Conservation (phyloP, 2,797 vertebrate species). For the Synanceia verrucosa region DNA sequence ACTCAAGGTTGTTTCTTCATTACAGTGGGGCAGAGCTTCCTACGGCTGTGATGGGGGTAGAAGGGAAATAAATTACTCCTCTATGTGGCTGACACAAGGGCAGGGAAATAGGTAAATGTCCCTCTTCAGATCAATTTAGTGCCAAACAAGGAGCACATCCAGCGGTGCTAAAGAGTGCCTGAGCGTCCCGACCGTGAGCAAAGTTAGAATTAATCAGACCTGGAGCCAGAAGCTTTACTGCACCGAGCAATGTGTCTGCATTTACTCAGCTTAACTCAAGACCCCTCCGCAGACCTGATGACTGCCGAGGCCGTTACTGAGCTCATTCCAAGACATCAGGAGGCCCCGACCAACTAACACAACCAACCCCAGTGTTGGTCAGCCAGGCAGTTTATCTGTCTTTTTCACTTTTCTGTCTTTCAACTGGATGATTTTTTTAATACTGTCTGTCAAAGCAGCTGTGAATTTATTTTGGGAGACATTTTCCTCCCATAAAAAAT, state of each 20-base stretch:
- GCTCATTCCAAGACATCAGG: slow-evolving; percentile 61
- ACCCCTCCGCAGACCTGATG: slow-evolving; percentile 39
- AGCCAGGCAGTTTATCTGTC: too few relatives aligned
- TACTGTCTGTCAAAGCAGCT: slow-evolving; percentile 7
- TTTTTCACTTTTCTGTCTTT: slow-evolving; percentile 10
- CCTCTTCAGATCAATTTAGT: slow-evolving; percentile 54
- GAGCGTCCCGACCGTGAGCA: slow-evolving; percentile 47
- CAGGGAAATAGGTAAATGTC: slow-evolving; percentile 51
- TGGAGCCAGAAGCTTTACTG: slow-evolving; percentile 48
- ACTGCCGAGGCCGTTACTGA: slow-evolving; percentile 26
- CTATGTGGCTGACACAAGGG: slow-evolving; percentile 44
- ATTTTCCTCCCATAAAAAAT: slow-evolving; percentile 16
- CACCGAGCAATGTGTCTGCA: slow-evolving; percentile 52
- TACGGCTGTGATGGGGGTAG: slow-evolving; percentile 31
- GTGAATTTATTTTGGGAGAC: slow-evolving; percentile 23
- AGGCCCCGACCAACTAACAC: slow-evolving; percentile 38
- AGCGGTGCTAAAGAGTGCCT: slow-evolving; percentile 52
- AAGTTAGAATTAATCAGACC: slow-evolving; percentile 66
- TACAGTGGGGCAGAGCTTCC: slow-evolving; percentile 34
- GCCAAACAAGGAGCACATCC: slow-evolving; percentile 43
- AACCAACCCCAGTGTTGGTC: slow-evolving; percentile 17
- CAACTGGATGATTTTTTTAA: neutral
- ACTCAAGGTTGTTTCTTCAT: slow-evolving; percentile 74
- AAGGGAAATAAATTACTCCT: slow-evolving; percentile 61
- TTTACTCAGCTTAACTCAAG: slow-evolving; percentile 65